Evolutionary conservation across 2,113 vertebrate species (phyloP).

Genomic region (Rhinolophus sinicus): DNA sequence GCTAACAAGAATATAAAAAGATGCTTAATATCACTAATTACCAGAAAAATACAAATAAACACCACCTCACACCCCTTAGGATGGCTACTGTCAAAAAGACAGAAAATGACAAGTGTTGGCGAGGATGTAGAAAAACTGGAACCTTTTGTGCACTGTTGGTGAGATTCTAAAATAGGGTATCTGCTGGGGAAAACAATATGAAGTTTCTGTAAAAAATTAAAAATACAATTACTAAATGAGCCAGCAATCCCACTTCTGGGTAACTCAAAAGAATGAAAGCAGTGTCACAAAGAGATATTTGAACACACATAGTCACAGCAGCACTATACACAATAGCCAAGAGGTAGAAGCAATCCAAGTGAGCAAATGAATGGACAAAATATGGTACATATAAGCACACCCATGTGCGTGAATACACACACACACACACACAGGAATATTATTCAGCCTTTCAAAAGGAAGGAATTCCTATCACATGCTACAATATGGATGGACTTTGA

Average conservation of each 20-base stretch:
- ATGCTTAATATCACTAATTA: background rate
- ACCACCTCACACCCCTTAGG: background rate
- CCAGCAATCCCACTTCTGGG: background rate
- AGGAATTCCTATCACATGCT: background rate
- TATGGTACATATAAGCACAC: background rate
- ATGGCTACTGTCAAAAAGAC: background rate
- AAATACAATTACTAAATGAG: background rate
- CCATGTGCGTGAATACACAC: too few relatives aligned
- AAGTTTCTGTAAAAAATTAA: background rate
- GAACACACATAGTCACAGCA: background rate
- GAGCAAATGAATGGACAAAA: background rate
- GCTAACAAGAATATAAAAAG: background rate
- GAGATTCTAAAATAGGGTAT: background rate
- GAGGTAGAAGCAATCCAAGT: background rate
- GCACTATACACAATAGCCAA: background rate
- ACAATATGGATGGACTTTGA: background rate
- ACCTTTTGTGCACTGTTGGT: fast-evolving
- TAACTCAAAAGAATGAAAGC: background rate
- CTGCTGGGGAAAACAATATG: background rate
- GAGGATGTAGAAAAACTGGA: background rate
- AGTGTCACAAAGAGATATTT: background rate
- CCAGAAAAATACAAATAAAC: background rate
- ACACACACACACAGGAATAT: background rate
- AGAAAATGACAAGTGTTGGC: background rate
- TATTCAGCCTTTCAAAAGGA: background rate